A percentile compares a stretch with the other conserved stretches of the same genome.
These are phyloP conservation scores for Parauchenoglanis punctatus DNA, from an alignment of 2,797 vertebrate genomes.

Conservation along the genomic window DNA sequence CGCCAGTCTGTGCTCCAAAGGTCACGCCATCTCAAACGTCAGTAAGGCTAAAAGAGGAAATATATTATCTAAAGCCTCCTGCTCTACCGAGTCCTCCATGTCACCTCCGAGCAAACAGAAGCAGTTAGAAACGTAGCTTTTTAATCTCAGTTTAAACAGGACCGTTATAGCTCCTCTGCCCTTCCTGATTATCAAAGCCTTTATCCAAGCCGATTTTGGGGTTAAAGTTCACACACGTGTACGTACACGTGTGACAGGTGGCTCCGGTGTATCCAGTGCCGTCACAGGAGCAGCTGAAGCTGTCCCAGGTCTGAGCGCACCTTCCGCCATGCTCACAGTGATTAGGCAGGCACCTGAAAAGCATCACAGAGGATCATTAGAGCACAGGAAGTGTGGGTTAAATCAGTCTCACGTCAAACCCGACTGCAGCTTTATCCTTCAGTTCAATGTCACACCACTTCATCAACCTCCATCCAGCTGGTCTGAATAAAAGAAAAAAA, in stretches of 20 bases:
- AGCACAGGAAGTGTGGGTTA: slow-evolving; percentile 3
- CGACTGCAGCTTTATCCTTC: neutral
- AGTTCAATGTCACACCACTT: neutral
- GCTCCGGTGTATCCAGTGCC: slow-evolving; percentile 80
- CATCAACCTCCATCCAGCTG: neutral
- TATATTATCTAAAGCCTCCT: neutral
- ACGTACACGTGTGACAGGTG: slow-evolving; percentile 96
- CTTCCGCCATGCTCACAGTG: slow-evolving; percentile 73
- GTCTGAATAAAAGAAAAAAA: too few species aligned
- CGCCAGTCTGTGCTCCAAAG: neutral
- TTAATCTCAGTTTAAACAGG: neutral
- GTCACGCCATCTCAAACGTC: neutral
- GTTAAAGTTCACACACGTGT: neutral
- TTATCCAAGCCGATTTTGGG: neutral
- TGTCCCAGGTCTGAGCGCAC: slow-evolving; percentile 94
- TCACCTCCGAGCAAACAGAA: neutral
- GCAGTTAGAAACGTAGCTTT: neutral
- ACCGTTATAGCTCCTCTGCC: neutral
- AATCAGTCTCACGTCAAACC: neutral
- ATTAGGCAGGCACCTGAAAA: slow-evolving; percentile 84
- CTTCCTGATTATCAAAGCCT: neutral
- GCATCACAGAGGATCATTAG: slow-evolving; percentile 49
- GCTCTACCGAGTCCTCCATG: neutral
- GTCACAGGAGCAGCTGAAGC: slow-evolving; percentile 91
- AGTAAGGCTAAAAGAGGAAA: neutral